Conservation (phyloP, 2,113 vertebrate genomes). For the Oostethus manadensis region DNA sequence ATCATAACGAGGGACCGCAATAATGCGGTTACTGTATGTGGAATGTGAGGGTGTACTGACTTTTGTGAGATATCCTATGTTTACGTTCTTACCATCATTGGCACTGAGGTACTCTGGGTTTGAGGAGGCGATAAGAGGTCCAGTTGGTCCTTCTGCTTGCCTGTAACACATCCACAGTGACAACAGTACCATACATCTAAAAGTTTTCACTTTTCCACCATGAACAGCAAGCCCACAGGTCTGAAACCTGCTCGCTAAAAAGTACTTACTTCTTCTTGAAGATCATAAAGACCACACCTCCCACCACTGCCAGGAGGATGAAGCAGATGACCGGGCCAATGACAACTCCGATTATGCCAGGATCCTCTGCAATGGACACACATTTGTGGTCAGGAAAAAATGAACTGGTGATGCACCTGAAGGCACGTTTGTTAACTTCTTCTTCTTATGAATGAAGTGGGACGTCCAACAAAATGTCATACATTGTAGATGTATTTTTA, state of each 20-base stretch:
- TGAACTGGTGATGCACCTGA: too few relatives aligned
- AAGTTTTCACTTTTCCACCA: neutral
- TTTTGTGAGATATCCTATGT: too few relatives aligned
- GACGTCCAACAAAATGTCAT: neutral
- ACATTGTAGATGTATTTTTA: neutral
- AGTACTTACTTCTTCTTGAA: slow-evolving; percentile 84
- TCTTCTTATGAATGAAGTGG: too few relatives aligned
- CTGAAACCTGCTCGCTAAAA: neutral
- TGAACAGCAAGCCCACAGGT: neutral
- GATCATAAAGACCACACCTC: slow-evolving; percentile 75
- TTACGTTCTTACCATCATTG: slow-evolving; percentile 81
- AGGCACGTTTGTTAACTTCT: too few relatives aligned
- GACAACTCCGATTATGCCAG: slow-evolving; percentile 79
- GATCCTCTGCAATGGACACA: slow-evolving; percentile 70
- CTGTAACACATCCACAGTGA: slow-evolving; percentile 60
- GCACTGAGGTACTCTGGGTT: slow-evolving; percentile 96
- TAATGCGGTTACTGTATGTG: too few relatives aligned
- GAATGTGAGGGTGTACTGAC: too few relatives aligned
- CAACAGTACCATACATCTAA: slow-evolving; percentile 1
- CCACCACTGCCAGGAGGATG: slow-evolving; percentile 77
- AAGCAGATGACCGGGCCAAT: slow-evolving; percentile 83
- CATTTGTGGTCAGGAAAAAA: neutral
- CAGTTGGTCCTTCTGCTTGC: slow-evolving; percentile 87
- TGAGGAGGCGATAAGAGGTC: slow-evolving; percentile 89
- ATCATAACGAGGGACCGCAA: too few relatives aligned